Conservation (phyloP, 2,113 vertebrate species). For the Malurus cyaneus region DNA sequence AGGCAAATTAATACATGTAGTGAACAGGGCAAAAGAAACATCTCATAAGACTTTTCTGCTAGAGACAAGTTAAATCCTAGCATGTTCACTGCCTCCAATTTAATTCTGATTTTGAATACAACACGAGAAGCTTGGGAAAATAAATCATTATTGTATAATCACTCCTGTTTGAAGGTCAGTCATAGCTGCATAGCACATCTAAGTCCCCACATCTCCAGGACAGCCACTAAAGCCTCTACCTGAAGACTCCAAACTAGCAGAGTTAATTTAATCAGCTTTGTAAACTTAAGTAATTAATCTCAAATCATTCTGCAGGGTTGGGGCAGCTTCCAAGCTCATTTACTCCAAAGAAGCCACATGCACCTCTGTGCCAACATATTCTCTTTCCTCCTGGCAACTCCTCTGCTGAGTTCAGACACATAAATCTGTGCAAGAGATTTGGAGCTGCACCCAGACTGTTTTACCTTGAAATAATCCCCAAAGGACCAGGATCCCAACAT, state of each 20-base stretch:
- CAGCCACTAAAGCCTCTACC: not conserved
- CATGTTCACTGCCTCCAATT: not conserved
- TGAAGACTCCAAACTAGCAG: not conserved
- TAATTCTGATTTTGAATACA: not conserved
- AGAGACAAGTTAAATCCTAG: not conserved
- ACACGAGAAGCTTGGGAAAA: not conserved
- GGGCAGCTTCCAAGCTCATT: not conserved
- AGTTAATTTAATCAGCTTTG: not conserved
- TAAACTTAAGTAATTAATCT: not conserved
- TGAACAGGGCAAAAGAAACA: not conserved
- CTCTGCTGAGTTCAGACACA: not conserved
- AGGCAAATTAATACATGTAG: not conserved
- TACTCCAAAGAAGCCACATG: not conserved
- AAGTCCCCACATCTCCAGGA: not conserved
- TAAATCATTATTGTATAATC: not conserved
- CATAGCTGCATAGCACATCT: not conserved
- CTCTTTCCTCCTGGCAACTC: not conserved
- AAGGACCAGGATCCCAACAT: constrained; percentile 99
- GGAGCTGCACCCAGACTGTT: not conserved
- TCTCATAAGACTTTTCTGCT: not conserved
- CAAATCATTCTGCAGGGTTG: not conserved
- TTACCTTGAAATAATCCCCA: constrained; percentile 98
- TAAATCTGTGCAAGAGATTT: not conserved
- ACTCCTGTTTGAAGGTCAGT: not conserved
- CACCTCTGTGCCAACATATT: not conserved